Percentiles rank a stretch among this genome's conserved stretches.
Evolutionary conservation across 2,888 invertebrate genomes (phyloP).

Genomic region (Syrista parreyssii): DNA sequence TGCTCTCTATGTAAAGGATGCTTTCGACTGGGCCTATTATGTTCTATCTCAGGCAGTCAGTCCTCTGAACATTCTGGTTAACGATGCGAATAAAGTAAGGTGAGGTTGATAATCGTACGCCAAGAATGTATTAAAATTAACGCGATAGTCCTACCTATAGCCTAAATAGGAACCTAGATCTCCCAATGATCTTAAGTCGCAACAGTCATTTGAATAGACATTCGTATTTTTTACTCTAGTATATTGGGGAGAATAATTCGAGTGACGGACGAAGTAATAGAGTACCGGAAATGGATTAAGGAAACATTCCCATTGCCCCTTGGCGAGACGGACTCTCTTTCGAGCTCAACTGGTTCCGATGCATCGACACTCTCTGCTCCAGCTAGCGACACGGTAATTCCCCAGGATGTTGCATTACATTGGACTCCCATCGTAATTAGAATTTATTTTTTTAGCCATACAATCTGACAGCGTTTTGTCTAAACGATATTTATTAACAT

Average conservation of each 20-base stretch:
- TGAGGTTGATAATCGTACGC: conserved; percentile 31
- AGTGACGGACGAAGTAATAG: conserved; percentile 92
- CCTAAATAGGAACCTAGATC: background rate
- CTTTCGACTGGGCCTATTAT: conserved; percentile 96
- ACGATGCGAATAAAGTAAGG: conserved; percentile 69
- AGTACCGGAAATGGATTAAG: conserved; percentile 77
- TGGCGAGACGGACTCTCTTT: conserved; percentile 59
- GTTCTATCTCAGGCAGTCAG: conserved; percentile 82
- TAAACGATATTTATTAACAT: background rate
- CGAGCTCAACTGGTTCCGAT: conserved; percentile 64
- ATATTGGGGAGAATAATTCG: conserved; percentile 92
- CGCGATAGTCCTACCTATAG: background rate
- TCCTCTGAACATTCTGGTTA: conserved; percentile 66
- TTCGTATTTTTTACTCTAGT: conserved; percentile 56
- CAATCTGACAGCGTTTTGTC: background rate
- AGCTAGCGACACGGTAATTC: conserved; percentile 61
- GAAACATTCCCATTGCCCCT: conserved; percentile 65
- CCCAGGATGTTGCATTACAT: background rate
- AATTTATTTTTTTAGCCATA: conserved; percentile 3
- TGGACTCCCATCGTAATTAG: background rate
- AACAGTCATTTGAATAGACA: background rate
- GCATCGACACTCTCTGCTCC: conserved; percentile 63
- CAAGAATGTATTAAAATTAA: background rate
- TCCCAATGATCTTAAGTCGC: background rate
- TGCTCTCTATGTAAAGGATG: conserved; percentile 87